Evolutionary conservation across 2,797 vertebrate genomes (phyloP).

Genomic region (Chelon auratus): DNA sequence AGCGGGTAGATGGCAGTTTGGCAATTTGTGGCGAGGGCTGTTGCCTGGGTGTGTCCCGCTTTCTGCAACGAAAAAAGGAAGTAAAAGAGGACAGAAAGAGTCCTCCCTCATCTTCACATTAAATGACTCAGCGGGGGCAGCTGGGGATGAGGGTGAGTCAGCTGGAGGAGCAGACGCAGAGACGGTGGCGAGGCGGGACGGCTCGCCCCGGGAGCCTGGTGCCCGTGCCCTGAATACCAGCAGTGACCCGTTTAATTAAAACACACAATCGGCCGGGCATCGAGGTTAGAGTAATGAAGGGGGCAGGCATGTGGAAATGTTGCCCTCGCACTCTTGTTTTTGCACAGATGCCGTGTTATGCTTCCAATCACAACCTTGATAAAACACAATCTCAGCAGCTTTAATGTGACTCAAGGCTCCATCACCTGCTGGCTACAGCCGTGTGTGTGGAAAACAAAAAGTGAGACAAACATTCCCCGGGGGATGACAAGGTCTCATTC

Average conservation of each 20-base stretch:
- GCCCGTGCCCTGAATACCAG: constrained; percentile 26
- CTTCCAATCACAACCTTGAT: too few relatives aligned
- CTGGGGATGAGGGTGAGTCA: constrained; percentile 62
- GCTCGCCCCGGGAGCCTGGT: constrained; percentile 40
- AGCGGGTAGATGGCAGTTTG: constrained; percentile 56
- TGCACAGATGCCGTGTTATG: too few relatives aligned
- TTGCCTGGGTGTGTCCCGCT: constrained; percentile 71
- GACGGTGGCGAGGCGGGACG: constrained; percentile 7
- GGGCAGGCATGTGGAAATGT: too few relatives aligned
- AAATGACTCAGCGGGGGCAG: constrained; percentile 61
- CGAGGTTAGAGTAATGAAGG: not conserved
- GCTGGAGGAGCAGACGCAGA: constrained; percentile 24
- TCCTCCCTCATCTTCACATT: constrained; percentile 67
- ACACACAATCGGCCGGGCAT: constrained; percentile 11
- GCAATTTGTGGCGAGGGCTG: constrained; percentile 73
- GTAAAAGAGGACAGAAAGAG: constrained; percentile 48
- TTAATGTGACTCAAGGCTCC: too few relatives aligned
- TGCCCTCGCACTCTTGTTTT: too few relatives aligned
- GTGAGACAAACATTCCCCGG: constrained; percentile 35
- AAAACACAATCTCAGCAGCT: too few relatives aligned
- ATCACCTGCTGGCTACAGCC: constrained; percentile 23
- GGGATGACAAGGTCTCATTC: constrained; percentile 47
- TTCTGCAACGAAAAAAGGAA: constrained; percentile 71
- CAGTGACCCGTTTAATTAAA: not conserved
- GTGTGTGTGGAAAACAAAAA: constrained; percentile 6